These are phyloP conservation scores for Andrena cerasifolii DNA, from an alignment of 1,140 invertebrate species.

Conservation along the genomic window DNA sequence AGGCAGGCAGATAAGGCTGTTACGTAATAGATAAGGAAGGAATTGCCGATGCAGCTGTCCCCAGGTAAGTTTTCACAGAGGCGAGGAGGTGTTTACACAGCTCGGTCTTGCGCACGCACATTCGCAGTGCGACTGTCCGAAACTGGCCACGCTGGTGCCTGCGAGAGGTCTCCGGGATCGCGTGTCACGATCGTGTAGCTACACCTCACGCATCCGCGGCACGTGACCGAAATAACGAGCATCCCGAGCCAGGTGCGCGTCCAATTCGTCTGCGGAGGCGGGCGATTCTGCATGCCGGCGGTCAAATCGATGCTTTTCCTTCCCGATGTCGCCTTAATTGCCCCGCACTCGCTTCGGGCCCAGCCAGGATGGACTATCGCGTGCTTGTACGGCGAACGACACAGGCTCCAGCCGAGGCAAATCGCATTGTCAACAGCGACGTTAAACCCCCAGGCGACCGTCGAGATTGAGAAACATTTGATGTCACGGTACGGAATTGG, in stretches of 20 bases:
- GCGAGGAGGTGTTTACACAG: too few relatives aligned
- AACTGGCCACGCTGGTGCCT: not conserved
- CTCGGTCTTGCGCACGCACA: too few relatives aligned
- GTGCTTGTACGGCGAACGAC: not conserved
- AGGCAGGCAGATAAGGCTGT: not conserved
- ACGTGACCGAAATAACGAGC: constrained; percentile 6
- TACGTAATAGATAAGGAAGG: constrained; percentile 14
- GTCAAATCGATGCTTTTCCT: not conserved
- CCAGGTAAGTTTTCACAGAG: too few relatives aligned
- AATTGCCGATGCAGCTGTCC: too few relatives aligned
- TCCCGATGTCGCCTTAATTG: not conserved
- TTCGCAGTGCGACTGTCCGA: too few relatives aligned
- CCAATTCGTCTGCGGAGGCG: not conserved
- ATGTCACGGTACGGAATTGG: not conserved
- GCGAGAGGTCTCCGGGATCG: not conserved
- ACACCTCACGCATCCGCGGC: not conserved
- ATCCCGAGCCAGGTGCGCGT: too few relatives aligned
- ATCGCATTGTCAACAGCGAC: constrained; percentile 9
- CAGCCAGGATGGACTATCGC: not conserved
- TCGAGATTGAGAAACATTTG: not conserved
- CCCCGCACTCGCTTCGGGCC: too few relatives aligned
- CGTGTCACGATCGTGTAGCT: constrained; percentile 19
- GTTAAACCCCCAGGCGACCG: not conserved
- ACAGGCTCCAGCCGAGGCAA: not conserved
- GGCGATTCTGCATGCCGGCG: not conserved